Conservation (phyloP, 1,140 invertebrate species). For the Octopus sinensis region DNA sequence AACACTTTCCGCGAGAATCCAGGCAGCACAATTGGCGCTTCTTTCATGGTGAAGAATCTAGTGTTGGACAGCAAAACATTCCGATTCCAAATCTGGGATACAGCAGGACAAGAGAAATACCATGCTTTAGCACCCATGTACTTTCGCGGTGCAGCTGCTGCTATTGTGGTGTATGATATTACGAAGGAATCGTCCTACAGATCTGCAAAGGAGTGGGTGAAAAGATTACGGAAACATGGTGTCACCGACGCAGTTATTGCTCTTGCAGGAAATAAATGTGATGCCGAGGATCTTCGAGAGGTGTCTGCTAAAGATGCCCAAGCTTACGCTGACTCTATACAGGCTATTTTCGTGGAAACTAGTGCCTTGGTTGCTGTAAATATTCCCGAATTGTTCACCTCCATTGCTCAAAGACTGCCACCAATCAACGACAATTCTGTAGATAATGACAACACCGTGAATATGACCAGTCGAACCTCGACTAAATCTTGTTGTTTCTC, state of each 20-base stretch:
- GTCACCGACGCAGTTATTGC: constrained; percentile 85
- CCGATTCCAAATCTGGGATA: constrained; percentile 72
- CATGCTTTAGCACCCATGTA: background rate
- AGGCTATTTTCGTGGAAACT: constrained; percentile 97
- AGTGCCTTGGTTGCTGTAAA: constrained; percentile 98
- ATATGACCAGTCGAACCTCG: background rate
- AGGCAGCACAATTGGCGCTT: constrained; percentile 60
- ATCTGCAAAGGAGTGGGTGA: constrained; percentile 84
- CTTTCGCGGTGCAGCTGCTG: background rate
- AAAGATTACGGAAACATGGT: constrained; percentile 80
- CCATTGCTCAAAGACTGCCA: constrained; percentile 10
- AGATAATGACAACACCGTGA: background rate
- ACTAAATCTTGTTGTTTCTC: too few species aligned
- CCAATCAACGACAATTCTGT: background rate
- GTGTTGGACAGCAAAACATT: constrained; percentile 47
- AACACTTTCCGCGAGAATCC: constrained; percentile 54
- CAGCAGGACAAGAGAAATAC: constrained; percentile 79
- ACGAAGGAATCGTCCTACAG: constrained; percentile 62
- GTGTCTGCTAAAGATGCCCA: constrained; percentile 74
- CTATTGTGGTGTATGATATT: constrained; percentile 2
- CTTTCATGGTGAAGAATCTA: constrained; percentile 60
- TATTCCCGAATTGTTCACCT: constrained; percentile 96
- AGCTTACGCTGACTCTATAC: constrained; percentile 95
- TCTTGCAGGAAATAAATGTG: constrained; percentile 82
- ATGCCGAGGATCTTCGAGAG: constrained; percentile 67